These are phyloP conservation scores for Cygnus olor DNA, from an alignment of 2,797 vertebrate species.

Conservation along the genomic window DNA sequence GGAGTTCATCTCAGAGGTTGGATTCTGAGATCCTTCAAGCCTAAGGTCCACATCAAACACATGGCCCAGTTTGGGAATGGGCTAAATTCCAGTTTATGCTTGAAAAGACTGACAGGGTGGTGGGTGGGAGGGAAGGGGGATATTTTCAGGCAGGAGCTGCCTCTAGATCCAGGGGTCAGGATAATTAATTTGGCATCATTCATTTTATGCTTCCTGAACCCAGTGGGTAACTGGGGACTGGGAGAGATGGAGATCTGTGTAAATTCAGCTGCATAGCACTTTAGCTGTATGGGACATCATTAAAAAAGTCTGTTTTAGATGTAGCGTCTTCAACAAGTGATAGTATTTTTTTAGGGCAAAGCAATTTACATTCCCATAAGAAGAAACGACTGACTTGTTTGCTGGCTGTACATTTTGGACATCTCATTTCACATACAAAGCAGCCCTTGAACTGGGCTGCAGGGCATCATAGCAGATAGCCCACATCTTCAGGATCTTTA, in stretches of 20 bases:
- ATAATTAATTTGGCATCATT: too few relatives aligned
- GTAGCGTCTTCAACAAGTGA: neutral
- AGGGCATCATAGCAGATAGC: neutral
- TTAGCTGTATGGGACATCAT: neutral
- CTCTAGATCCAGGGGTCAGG: neutral
- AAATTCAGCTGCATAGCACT: neutral
- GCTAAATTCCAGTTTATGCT: too few relatives aligned
- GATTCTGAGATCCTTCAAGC: neutral
- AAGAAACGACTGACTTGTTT: neutral
- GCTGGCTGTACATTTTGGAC: neutral
- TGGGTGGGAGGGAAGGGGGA: neutral
- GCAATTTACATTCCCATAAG: neutral
- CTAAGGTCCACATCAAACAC: neutral
- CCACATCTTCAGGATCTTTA: neutral
- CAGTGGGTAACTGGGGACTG: neutral
- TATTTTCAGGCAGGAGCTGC: neutral
- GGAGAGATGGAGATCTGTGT: neutral
- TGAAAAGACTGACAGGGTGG: neutral
- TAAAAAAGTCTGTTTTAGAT: neutral
- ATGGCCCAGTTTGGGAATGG: neutral
- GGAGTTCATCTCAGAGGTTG: accelerated
- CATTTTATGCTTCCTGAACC: neutral
- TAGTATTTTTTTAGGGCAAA: neutral
- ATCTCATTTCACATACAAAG: neutral
- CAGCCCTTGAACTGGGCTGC: neutral